Evolutionary conservation across 2,888 invertebrate genomes (phyloP).

Genomic region (Timandra comae): DNA sequence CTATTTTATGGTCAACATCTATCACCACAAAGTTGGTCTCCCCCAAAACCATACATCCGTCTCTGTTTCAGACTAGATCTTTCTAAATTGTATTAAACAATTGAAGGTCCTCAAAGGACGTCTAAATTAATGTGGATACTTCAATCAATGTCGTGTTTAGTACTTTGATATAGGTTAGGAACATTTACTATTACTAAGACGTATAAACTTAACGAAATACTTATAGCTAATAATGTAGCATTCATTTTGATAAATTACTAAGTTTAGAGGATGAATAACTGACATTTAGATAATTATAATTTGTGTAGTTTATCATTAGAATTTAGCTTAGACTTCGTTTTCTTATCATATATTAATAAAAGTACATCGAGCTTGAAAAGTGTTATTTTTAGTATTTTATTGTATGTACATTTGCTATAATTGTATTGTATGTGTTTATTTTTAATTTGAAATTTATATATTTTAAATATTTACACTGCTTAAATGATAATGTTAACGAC

Average conservation of each 20-base stretch:
- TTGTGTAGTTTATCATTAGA: constrained; percentile 58
- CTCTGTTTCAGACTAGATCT: no score
- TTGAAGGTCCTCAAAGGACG: no score
- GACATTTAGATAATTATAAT: constrained; percentile 47
- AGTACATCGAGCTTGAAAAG: constrained; percentile 70
- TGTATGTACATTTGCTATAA: constrained; percentile 65
- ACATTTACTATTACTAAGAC: constrained; percentile 45
- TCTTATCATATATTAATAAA: constrained; percentile 44
- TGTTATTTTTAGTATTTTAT: constrained; percentile 66
- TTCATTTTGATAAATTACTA: constrained; percentile 61
- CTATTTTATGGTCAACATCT: no score
- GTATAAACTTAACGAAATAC: constrained; percentile 33
- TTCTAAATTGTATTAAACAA: no score
- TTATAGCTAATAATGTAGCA: constrained; percentile 46
- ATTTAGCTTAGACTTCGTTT: constrained; percentile 56
- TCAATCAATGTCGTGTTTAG: constrained; percentile 39
- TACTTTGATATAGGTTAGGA: constrained; percentile 32
- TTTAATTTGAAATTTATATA: constrained; percentile 61
- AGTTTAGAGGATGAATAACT: constrained; percentile 74
- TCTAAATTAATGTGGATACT: no score
- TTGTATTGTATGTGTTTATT: constrained; percentile 50
- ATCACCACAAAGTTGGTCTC: no score
- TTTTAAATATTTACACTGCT: constrained; percentile 73
- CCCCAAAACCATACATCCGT: no score
- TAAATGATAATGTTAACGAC: constrained; percentile 68